Base-by-base conservation (phyloP, 2,797 vertebrate species). In the Crax fasciolata region DNA sequence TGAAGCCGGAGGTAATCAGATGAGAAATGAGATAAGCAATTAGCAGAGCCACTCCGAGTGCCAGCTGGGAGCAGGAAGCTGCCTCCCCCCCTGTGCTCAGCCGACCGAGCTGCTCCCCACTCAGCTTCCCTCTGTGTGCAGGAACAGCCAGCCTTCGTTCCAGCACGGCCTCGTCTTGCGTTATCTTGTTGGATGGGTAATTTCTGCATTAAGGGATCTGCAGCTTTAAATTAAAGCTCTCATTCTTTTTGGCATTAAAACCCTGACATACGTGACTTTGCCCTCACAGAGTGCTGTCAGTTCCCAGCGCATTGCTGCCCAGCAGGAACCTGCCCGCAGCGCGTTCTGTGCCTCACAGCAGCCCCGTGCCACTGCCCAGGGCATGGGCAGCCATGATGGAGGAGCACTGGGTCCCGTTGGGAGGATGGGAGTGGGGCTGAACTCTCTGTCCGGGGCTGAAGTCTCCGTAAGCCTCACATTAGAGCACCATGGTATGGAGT, bases 131-230 rank as follows among this genome's bases (percentile, higher is more conserved):
- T 51, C 89, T 87, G 82, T 92, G 96, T 32, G 27, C 76, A 91
- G 57, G 67, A 81, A 96, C 88, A 93, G 4, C 65, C 58, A 27
- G 27, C 32, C 30, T 94, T 92, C 72, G 27, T 89, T 88, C 87
- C 88, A 91, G 70, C 48, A 24, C 79, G 92, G 44, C 87, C 77
- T 84, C 74, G 87, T 77, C 75, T 59, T 85, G 68, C 72, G 82
- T 57, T 93, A 87, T 86, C 96, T 88, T 80, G 73, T 75, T 91
- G 87, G 94, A 96, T 57, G 92, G 94, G 97, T 71, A 84, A 96
- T 97, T 96, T 95, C 96, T 97, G 94, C 97, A 88, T 94, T 97
- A 96, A 96, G 92, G 91, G 79, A 94, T 90, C 93, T 78, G 83
- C 77, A 32, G 79, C 39, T 90, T 94, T 58, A 73, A 93, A 62